These are phyloP conservation scores for Crotalus viridis DNA, from an alignment of 2,113 vertebrate genomes.

Conservation along the genomic window DNA sequence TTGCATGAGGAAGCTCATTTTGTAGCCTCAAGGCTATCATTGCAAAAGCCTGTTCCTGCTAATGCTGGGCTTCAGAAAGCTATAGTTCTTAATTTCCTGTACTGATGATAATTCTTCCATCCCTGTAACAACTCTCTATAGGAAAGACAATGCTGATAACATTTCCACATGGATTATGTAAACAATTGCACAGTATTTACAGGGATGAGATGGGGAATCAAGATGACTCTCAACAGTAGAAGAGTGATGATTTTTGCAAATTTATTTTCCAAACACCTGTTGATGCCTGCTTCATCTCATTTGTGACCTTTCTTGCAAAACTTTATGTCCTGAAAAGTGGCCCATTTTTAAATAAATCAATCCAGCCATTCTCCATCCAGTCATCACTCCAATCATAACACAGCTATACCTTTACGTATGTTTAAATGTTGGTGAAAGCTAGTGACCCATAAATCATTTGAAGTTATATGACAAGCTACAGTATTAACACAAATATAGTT, in stretches of 20 bases:
- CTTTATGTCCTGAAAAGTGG: neutral
- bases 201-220: neutral
- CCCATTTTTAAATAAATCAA: neutral
- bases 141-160: neutral
- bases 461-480: neutral
- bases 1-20: neutral
- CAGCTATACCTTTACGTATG: neutral
- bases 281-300: neutral
- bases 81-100: neutral
- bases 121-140: neutral
- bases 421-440: neutral
- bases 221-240: neutral
- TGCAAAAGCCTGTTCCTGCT: neutral
- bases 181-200: neutral
- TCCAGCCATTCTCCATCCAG: neutral
- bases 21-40: neutral
- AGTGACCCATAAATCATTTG: neutral
- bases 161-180: neutral
- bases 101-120: neutral
- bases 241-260: neutral
- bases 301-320: neutral
- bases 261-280: neutral
- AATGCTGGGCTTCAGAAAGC: neutral
- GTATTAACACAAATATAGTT: neutral
- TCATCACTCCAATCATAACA: neutral